A percentile compares a stretch with the other conserved stretches of the same genome.
Evolutionary conservation across 2,797 vertebrate genomes (phyloP).

Genomic region (Rhynchonycteris naso): DNA sequence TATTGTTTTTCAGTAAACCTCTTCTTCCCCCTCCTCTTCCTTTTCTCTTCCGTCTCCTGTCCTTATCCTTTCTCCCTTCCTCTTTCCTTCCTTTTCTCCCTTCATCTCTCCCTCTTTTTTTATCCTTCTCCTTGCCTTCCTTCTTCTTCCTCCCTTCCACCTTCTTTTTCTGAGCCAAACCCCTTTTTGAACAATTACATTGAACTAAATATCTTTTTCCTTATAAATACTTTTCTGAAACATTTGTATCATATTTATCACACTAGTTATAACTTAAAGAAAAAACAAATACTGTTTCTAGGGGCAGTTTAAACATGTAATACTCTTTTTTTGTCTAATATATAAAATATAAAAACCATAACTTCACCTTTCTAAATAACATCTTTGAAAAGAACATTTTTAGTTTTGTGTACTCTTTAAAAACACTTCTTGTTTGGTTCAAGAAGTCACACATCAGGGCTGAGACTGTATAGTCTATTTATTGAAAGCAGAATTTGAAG

Average conservation of each 20-base stretch:
- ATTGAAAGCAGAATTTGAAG: not conserved
- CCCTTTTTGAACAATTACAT: not conserved
- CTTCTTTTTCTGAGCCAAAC: not conserved
- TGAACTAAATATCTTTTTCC: not conserved
- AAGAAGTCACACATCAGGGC: not conserved
- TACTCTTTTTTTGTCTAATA: not conserved
- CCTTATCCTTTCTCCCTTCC: accelerated
- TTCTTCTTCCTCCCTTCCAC: not conserved
- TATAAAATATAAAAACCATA: not conserved
- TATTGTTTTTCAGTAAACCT: not conserved
- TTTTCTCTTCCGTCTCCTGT: not conserved
- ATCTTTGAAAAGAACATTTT: not conserved
- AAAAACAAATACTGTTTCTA: not conserved
- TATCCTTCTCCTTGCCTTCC: too few species aligned
- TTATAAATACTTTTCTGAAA: not conserved
- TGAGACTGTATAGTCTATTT: accelerated
- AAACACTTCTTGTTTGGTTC: not conserved
- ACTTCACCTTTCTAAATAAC: not conserved
- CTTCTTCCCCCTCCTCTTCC: not conserved
- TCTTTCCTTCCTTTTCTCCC: accelerated
- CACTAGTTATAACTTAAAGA: not conserved
- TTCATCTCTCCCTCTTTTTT: not conserved
- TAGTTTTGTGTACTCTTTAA: not conserved
- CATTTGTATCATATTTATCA: not conserved
- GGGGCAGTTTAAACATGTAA: not conserved